Base-by-base conservation (phyloP, 1,140 invertebrate species). In the Holotrichia oblita region DNA sequence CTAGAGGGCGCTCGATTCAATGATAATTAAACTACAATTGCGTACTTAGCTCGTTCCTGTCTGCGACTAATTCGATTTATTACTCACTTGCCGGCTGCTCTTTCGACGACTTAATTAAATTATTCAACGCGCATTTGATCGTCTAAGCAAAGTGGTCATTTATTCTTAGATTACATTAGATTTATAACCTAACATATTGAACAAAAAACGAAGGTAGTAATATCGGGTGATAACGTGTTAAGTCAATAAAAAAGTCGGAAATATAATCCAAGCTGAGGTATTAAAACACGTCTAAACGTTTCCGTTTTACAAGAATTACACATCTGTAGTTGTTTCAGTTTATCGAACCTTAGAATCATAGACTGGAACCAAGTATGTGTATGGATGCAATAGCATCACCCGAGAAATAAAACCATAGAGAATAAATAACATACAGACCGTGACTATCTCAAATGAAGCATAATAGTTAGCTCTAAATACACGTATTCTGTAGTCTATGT, bases 291-390 rank as follows among this genome's bases (percentile, higher is more conserved):
- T n/a, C 48, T 1, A 55, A 17, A n/a, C 48, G 48, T 55, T 55
- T 55, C 48, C 14, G 12, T 14, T 55, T 6, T 55, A 55, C 14
- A 55, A 55, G 9, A n/a, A n/a, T 55, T 17, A 55, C 14, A 55
- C 17, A 55, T 14, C 48, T 17, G 14, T 55, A 55, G 48, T 17
- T 55, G 48, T 55, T 55, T 55, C 48, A 17, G 48, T 55, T 55
- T 55, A 55, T 55, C 48, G 48, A 55, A 55, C 48, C 17, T 55
- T 14, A 55, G 14, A 55, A 55, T 55, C 48, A 55, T 17, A 17
- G 48, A 55, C 48, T 55, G 48, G n/a, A n/a, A 55, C 48, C 48
- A 55, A 55, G 48, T 55, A 55, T 55, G 48, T 55, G 48, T 55
- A 55, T 6, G 14, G 48, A 14, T 55, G 48, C 48, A 55, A 55